A percentile compares a stretch with the other conserved stretches of the same genome.
phyloP scores from a whole-genome alignment of 2,888 invertebrate species.

The Hipparchia sbordonii region DNA sequence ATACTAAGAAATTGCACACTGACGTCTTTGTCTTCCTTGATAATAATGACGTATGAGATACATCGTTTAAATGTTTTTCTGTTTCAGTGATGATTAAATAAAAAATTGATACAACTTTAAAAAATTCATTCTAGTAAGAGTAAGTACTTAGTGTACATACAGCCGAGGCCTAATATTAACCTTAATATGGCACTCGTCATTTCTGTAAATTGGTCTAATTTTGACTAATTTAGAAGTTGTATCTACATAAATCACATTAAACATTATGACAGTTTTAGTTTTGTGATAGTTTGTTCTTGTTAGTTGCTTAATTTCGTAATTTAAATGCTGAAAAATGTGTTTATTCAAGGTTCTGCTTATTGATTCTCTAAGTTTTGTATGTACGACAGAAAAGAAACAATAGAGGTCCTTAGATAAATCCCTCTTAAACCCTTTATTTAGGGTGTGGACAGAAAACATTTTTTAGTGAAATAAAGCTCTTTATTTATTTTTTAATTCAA shows the following conservation, averaged over 20 bases:
- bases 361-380: background rate
- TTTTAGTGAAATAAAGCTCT: no score
- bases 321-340: background rate
- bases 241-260: slow-evolving; percentile 42
- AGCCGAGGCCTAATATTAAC: slow-evolving; percentile 27
- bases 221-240: slow-evolving; percentile 38
- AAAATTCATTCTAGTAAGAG: background rate
- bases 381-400: background rate
- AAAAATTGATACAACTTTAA: background rate
- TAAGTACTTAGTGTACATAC: no score
- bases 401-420: background rate
- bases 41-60: no score
- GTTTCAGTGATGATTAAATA: slow-evolving; percentile 13
- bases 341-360: slow-evolving; percentile 1
- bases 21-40: no score
- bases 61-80: no score
- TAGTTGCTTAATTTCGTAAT: background rate
- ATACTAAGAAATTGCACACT: no score
- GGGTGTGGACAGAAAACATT: background rate
- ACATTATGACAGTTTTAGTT: slow-evolving; percentile 35
- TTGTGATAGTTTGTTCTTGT: slow-evolving; percentile 6
- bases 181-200: slow-evolving; percentile 27
- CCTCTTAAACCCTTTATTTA: background rate
- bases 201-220: slow-evolving; percentile 44
- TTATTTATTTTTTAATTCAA: no score